These are phyloP conservation scores for Tenthredo scrophulariae DNA, from an alignment of 2,888 invertebrate species.

Conservation along the genomic window DNA sequence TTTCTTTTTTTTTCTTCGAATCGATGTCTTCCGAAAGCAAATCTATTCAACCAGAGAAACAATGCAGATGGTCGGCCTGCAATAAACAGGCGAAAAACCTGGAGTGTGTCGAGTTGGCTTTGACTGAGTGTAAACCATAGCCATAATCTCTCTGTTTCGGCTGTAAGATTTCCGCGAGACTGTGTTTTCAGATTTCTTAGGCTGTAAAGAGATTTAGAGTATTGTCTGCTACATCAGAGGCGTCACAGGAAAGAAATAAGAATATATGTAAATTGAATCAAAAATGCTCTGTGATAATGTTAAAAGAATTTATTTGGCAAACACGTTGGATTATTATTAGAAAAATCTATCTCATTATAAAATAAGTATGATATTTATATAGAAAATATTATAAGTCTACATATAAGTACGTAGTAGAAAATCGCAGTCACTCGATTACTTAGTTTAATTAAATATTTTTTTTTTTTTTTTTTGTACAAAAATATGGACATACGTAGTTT, in stretches of 20 bases:
- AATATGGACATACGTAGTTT: slow-evolving; percentile 12
- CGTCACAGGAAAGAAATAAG: neutral
- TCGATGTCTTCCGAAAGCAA: no score
- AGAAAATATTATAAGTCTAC: neutral
- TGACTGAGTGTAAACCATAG: no score
- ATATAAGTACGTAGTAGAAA: slow-evolving; percentile 37
- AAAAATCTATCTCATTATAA: neutral
- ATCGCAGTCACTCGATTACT: slow-evolving; percentile 25
- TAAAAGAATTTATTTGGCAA: slow-evolving; percentile 36
- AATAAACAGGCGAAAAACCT: no score
- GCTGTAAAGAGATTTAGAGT: no score
- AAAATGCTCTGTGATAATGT: neutral
- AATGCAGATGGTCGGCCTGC: no score
- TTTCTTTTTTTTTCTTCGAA: no score
- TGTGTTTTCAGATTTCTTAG: no score
- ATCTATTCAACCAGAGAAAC: no score
- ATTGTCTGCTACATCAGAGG: no score
- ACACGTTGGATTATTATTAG: neutral
- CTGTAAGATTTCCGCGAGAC: no score
- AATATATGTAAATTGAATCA: neutral
- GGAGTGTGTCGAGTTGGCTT: no score
- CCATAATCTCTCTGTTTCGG: no score
- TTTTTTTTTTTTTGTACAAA: neutral
- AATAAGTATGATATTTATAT: neutral
- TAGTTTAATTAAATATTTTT: slow-evolving; percentile 19